These are phyloP conservation scores for Nomada fabriciana DNA, from an alignment of 2,888 invertebrate species.

Conservation along the genomic window DNA sequence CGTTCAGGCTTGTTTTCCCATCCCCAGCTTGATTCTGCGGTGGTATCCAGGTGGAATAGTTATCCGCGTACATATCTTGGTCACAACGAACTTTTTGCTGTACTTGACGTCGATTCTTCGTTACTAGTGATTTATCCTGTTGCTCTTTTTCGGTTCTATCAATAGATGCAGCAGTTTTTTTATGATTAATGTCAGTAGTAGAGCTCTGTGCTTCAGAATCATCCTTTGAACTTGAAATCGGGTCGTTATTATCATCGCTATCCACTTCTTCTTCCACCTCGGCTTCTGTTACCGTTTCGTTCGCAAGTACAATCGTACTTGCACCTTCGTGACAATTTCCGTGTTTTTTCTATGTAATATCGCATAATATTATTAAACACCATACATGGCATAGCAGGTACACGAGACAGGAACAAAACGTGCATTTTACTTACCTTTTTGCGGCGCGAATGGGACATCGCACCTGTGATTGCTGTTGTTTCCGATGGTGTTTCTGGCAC, in stretches of 20 bases:
- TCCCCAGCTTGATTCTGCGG: slow-evolving; percentile 91
- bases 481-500: neutral
- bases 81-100: slow-evolving; percentile 79
- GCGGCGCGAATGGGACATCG: too few species aligned
- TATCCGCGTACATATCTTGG: slow-evolving; percentile 83
- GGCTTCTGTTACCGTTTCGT: neutral
- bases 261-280: slow-evolving; percentile 33
- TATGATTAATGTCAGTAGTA: too few species aligned
- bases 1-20: slow-evolving; percentile 91
- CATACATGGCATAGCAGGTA: neutral
- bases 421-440: slow-evolving; percentile 12
- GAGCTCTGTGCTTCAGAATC: neutral
- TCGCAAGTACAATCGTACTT: neutral
- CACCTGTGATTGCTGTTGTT: too few species aligned
- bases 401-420: neutral
- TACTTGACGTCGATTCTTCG: slow-evolving; percentile 16
- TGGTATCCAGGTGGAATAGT: slow-evolving; percentile 92
- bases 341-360: neutral
- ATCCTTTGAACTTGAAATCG: slow-evolving; percentile 2
- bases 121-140: neutral
- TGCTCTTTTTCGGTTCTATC: neutral
- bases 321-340: neutral
- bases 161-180: neutral
- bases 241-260: slow-evolving; percentile 12
- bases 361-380: neutral